Evolutionary conservation across 1,140 invertebrate species (phyloP).

Genomic region (Zaprionus camerounensis): DNA sequence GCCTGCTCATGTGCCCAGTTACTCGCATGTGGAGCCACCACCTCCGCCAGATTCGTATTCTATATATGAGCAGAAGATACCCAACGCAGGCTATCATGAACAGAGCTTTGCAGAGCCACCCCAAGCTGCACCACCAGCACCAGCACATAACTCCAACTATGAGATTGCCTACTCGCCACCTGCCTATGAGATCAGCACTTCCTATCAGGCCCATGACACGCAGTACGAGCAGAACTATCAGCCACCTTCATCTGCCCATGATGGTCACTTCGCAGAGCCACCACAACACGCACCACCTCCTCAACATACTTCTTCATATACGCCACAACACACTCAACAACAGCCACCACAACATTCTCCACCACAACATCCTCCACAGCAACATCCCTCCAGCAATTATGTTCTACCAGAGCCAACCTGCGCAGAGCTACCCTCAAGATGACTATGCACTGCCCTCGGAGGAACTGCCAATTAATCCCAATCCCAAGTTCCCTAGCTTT

Average conservation of each 20-base stretch:
- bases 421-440: constrained; percentile 52
- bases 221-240: constrained; percentile 53
- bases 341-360: constrained; percentile 20
- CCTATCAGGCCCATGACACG: constrained; percentile 41
- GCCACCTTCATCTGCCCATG: constrained; percentile 15
- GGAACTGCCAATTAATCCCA: constrained; percentile 68
- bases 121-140: neutral
- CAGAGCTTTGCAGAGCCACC: constrained; percentile 74
- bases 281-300: neutral
- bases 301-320: constrained; percentile 16
- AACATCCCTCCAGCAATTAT: constrained; percentile 39
- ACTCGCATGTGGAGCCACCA: constrained; percentile 16
- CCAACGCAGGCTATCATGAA: constrained; percentile 61
- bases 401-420: constrained; percentile 22
- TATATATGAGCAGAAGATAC: constrained; percentile 74
- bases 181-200: constrained; percentile 71
- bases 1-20: constrained; percentile 41
- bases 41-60: constrained; percentile 54
- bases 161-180: constrained; percentile 77
- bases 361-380: constrained; percentile 22
- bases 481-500: constrained; percentile 73
- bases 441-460: constrained; percentile 65
- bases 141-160: constrained; percentile 37
- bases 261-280: constrained; percentile 31
- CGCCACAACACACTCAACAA: constrained; percentile 32